Base-by-base conservation (phyloP, 1,140 invertebrate genomes). In the Pseudomyrmex sp. region DNA sequence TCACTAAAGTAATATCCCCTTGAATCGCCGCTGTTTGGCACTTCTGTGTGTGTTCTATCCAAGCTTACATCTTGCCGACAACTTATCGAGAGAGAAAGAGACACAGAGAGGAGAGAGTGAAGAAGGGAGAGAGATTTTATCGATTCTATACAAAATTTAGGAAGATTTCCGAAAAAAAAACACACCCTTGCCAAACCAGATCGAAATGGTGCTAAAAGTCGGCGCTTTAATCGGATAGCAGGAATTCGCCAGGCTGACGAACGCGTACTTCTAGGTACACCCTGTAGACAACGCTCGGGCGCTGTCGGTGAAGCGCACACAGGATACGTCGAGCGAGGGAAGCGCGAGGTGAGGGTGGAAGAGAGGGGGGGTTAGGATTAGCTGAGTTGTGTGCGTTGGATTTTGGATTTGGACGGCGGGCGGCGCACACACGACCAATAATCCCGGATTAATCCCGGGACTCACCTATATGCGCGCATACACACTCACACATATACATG, bases 381-480 rank as follows among this genome's bases (percentile, higher is more conserved):
- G 90, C 90, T 90, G 91, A 89, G 90, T 92, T 91, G 93, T 94
- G 91, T 92, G 93, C 90, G 93, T 93, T 90, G 91, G 93, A 93
- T 94, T 93, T 93, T 84, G 92, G 92, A 93, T 94, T 93, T 92
- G 90, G 90, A 90, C 88, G 89, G 80, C 88, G 85, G 86, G 86
- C 89, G 69, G 82, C 85, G 79, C 87, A 68, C 90, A 92, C 91
- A 90, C 85, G 87, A 86, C 87, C 92, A 92, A 92, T 94, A 94
- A 94, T 94, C 92, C 92, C 85, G 89, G 91, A 92, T 92, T 93
- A 94, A 94, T 93, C 93, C 92, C 82, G 72, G 88, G 18, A 35
- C 85, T 77, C 90, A 88, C 80, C 52, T 82, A 54, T 75, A 65
- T 56, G 56, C 89, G 76, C 87, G 46, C 72, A 77, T 85, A 88